These are phyloP conservation scores for Meghimatium bilineatum DNA, from an alignment of 2,888 invertebrate species.

Conservation along the genomic window DNA sequence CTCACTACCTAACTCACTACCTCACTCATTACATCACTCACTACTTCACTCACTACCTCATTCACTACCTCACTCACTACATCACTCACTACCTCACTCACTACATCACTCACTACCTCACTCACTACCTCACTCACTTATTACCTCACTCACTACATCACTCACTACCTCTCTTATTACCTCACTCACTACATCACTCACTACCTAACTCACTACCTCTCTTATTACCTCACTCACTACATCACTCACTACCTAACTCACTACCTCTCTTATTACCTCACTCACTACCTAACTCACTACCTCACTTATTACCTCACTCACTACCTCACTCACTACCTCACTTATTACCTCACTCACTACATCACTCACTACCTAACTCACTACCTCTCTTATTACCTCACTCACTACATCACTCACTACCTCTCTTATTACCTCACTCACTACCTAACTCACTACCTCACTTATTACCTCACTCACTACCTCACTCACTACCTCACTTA, in stretches of 20 bases:
- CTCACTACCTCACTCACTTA: not conserved
- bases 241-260: not conserved
- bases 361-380: not conserved
- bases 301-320: not conserved
- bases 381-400: not conserved
- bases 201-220: not conserved
- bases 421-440: not conserved
- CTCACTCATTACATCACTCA: not conserved
- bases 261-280: not conserved
- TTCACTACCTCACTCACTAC: not conserved
- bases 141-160: not conserved
- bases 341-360: not conserved
- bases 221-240: not conserved
- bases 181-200: not conserved
- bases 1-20: not conserved
- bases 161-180: not conserved
- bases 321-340: not conserved
- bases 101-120: not conserved
- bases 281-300: not conserved
- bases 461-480: too few species aligned
- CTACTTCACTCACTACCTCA: not conserved
- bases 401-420: not conserved
- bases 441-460: not conserved
- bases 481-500: too few species aligned
- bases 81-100: not conserved